Evolutionary conservation across 2,113 vertebrate species (phyloP).

Genomic region (Protobothrops mucrosquamatus): DNA sequence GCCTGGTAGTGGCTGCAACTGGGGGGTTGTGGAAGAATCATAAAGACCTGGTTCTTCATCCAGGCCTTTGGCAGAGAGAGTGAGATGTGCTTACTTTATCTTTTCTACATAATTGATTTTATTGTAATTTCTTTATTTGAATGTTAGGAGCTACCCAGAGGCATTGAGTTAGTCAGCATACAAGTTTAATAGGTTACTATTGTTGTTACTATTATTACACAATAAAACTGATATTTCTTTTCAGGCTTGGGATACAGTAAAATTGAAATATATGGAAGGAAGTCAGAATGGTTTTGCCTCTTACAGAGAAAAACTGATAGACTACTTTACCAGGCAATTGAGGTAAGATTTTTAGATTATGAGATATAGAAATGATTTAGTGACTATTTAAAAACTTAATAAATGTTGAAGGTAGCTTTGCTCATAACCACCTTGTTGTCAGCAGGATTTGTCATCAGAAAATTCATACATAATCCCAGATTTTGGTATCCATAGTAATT

Average conservation of each 20-base stretch:
- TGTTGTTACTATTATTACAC: neutral
- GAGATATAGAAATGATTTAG: neutral
- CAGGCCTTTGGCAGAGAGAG: neutral
- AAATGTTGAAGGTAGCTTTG: neutral
- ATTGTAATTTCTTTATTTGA: neutral
- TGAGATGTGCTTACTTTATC: neutral
- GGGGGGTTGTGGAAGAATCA: neutral
- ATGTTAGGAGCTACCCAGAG: neutral
- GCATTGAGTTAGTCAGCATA: neutral
- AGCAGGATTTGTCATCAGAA: neutral
- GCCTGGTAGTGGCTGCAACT: neutral
- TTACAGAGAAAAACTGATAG: constrained; percentile 85
- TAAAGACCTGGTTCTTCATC: neutral
- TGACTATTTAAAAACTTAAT: neutral
- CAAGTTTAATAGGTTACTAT: neutral
- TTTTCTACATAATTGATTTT: neutral
- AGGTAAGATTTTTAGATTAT: constrained; percentile 66
- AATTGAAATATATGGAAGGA: constrained; percentile 81
- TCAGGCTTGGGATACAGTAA: constrained; percentile 90
- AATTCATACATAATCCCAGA: neutral
- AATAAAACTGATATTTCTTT: constrained; percentile 18
- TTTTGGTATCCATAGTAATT: neutral
- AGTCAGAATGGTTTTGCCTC: constrained; percentile 62
- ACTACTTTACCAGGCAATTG: constrained; percentile 85
- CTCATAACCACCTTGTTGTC: neutral